A percentile compares a stretch with the other conserved stretches of the same genome.
phyloP scores from a whole-genome alignment of 1,140 invertebrate species.

The Drosophila burlai region DNA sequence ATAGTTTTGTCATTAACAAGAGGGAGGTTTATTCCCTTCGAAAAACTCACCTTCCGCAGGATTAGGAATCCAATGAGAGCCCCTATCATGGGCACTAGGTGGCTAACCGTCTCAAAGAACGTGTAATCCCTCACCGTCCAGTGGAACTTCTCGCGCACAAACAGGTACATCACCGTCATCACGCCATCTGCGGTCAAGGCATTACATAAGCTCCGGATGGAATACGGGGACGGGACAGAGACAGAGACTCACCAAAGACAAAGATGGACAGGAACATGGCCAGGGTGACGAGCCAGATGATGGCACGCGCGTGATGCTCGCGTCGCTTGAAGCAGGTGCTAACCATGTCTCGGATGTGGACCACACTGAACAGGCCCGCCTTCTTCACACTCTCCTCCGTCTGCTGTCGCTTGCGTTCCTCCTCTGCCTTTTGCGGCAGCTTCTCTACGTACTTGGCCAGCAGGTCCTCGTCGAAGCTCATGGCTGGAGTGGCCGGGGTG shows the following conservation, averaged over 20 bases:
- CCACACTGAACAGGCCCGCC: conserved; percentile 86
- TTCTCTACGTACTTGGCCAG: conserved; percentile 70
- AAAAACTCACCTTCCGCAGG: conserved; percentile 85
- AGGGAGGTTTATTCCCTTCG: neutral
- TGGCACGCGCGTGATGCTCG: conserved; percentile 87
- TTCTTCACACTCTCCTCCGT: conserved; percentile 49
- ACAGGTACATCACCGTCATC: conserved; percentile 87
- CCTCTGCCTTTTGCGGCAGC: conserved; percentile 56
- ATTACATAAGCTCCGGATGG: conserved; percentile 41
- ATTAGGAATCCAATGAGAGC: conserved; percentile 86
- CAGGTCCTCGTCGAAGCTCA: conserved; percentile 70
- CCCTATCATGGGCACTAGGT: conserved; percentile 86
- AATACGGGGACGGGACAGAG: neutral
- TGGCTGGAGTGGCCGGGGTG: conserved; percentile 63
- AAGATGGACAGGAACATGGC: conserved; percentile 87
- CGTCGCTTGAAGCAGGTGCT: conserved; percentile 87
- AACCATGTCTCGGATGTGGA: conserved; percentile 87
- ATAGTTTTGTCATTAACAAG: neutral
- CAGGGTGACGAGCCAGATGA: conserved; percentile 88
- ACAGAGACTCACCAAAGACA: conserved; percentile 79
- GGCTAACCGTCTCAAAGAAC: conserved; percentile 86
- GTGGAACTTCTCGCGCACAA: conserved; percentile 88
- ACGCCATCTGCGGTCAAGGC: conserved; percentile 61
- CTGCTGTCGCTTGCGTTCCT: conserved; percentile 14
- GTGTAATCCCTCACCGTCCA: conserved; percentile 89